Base-by-base conservation (phyloP, 2,888 invertebrate species). In the Nematopogon swammerdamellus region DNA sequence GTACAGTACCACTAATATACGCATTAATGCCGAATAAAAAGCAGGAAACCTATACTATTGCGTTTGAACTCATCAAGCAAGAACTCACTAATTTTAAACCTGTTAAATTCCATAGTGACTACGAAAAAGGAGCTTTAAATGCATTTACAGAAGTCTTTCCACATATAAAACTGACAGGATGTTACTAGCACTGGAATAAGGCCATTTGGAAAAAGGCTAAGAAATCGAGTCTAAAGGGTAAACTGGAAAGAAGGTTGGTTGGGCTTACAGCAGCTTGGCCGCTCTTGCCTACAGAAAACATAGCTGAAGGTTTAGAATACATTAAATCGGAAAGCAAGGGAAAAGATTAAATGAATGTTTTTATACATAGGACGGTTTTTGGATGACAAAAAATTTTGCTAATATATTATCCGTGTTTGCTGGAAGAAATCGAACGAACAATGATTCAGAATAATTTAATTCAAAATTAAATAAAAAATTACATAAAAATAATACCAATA, bases 281-380 rank as follows among this genome's bases (percentile, higher is more conserved):
- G 49, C 45, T 49, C 45, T 49, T 49, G 30, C 49, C 49, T 14
- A 45, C 49, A 45, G 45, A 49, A 49, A 19, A 49, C 19, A 49
- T 49, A 30, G 30, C 36, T 19, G 45, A 49, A 49, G 45, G 44
- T 45, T 6, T 49, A 19, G 45, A 18, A 17, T 25, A 25, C 8
- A 25, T 25, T 6, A 25, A 25, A 16, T 25, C 29, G 16, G 29
- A 25, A 16, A 20, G 47, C 18, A 47, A 30, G 25, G 25, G 25
- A 25, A 25, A 25, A 25, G 25, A 25, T 25, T 29, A 49, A 45
- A 49, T 49, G 49, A 49, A 20, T 30, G 19, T 29, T 49, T 49
- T 49, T 45, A 49, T 49, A 49, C 45, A 29, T 44, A 25, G 30
- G 49, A 49, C 45, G 18, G 36, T 30, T 49, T 49, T 30, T 45